These are phyloP conservation scores for Calyptomena viridis DNA, from an alignment of 2,113 vertebrate species.

Conservation along the genomic window DNA sequence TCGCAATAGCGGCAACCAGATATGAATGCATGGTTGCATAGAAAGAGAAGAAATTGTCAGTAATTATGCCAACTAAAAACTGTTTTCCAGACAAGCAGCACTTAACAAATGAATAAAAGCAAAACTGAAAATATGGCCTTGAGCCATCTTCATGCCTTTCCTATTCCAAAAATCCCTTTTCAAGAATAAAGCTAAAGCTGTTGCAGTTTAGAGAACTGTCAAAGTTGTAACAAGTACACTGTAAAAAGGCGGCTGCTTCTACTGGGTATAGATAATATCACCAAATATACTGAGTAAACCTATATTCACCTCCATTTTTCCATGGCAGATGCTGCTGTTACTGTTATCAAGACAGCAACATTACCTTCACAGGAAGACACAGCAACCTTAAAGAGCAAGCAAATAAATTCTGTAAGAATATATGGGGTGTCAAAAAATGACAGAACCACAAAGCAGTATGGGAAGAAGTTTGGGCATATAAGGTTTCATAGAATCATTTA, in stretches of 20 bases:
- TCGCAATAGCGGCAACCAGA: not conserved
- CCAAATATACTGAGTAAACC: not conserved
- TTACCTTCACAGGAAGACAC: not conserved
- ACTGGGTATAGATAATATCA: not conserved
- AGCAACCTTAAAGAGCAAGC: not conserved
- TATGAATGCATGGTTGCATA: rapidly evolving
- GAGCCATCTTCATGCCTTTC: not conserved
- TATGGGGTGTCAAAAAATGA: not conserved
- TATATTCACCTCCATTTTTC: not conserved
- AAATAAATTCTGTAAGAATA: not conserved
- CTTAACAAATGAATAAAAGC: not conserved
- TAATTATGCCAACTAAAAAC: not conserved
- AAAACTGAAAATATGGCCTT: not conserved
- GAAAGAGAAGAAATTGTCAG: not conserved
- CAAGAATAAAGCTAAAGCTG: not conserved
- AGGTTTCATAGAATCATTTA: not conserved
- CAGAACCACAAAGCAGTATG: not conserved
- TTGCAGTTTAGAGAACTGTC: not conserved
- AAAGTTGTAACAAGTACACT: not conserved
- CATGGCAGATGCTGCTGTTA: not conserved
- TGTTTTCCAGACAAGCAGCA: not conserved
- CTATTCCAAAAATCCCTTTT: not conserved
- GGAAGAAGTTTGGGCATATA: not conserved
- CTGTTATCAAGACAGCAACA: not conserved
- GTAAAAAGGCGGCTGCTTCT: not conserved